Conservation (phyloP, 2,888 invertebrate species). For the Heliconius erato region DNA sequence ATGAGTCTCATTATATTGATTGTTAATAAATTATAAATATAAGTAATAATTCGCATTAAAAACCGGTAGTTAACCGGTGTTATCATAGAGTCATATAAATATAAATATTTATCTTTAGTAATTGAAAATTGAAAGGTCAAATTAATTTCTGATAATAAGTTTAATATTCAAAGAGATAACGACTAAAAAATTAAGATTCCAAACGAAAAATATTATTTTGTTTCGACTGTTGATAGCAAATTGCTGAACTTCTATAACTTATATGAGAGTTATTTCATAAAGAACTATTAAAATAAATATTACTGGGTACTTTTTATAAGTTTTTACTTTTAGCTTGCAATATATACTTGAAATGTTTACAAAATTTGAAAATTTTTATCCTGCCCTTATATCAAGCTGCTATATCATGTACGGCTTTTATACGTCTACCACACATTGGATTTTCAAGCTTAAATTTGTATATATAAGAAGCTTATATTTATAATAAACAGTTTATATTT, state of each 20-base stretch:
- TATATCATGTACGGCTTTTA: not conserved
- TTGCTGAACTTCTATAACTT: not conserved
- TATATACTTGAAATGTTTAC: not conserved
- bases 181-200: constrained; percentile 9
- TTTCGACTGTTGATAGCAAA: not conserved
- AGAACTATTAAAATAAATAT: not conserved
- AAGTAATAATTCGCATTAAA: constrained; percentile 5
- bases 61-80: constrained; percentile 43
- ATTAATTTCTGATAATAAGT: constrained; percentile 42
- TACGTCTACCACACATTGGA: too few relatives aligned
- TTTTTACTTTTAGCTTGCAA: not conserved
- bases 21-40: not conserved
- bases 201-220: constrained; percentile 20
- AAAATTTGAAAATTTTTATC: not conserved
- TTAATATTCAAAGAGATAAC: constrained; percentile 34
- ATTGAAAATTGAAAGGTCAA: constrained; percentile 49
- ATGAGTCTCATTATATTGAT: not conserved
- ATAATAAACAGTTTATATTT: too few relatives aligned
- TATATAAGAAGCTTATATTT: too few relatives aligned
- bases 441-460: too few relatives aligned
- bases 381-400: not conserved
- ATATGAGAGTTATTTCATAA: not conserved
- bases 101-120: constrained; percentile 45
- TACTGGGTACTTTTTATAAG: not conserved
- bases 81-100: constrained; percentile 46